phyloP scores from a whole-genome alignment of 2,888 invertebrate species.

The Chromoteleia sp. region DNA sequence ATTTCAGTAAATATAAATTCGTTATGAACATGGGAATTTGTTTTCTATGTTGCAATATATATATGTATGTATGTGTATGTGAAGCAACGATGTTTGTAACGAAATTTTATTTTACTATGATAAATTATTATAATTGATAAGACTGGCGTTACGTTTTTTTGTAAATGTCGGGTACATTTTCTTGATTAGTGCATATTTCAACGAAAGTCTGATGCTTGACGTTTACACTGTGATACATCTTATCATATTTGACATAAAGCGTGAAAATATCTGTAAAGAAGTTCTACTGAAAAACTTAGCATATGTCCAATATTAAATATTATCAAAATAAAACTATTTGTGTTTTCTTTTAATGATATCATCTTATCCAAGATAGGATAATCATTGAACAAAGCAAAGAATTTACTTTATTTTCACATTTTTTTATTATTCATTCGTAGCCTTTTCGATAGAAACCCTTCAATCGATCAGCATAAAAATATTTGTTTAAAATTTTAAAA shows the following conservation, averaged over 20 bases:
- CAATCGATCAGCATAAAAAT: neutral
- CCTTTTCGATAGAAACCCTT: too few relatives aligned
- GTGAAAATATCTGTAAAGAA: neutral
- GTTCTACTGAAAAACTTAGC: too few relatives aligned
- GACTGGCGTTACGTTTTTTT: neutral
- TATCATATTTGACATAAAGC: neutral
- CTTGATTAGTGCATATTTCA: conserved; percentile 1
- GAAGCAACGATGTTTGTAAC: neutral
- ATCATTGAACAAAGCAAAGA: too few relatives aligned
- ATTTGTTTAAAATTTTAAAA: neutral
- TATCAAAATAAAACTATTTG: neutral
- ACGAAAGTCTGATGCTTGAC: conserved; percentile 15
- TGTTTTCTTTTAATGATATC: too few relatives aligned
- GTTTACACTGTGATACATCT: conserved; percentile 12
- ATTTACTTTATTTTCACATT: too few relatives aligned
- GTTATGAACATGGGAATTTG: neutral
- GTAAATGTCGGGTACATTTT: conserved; percentile 4
- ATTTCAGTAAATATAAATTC: too few relatives aligned
- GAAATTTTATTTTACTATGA: neutral
- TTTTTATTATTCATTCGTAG: too few relatives aligned
- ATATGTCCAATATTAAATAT: neutral
- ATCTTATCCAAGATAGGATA: too few relatives aligned
- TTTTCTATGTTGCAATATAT: too few relatives aligned
- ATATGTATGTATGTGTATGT: too few relatives aligned
- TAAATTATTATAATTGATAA: conserved; percentile 8